Conservation (phyloP, 2,113 vertebrate species). For the Dipodomys ordii region DNA sequence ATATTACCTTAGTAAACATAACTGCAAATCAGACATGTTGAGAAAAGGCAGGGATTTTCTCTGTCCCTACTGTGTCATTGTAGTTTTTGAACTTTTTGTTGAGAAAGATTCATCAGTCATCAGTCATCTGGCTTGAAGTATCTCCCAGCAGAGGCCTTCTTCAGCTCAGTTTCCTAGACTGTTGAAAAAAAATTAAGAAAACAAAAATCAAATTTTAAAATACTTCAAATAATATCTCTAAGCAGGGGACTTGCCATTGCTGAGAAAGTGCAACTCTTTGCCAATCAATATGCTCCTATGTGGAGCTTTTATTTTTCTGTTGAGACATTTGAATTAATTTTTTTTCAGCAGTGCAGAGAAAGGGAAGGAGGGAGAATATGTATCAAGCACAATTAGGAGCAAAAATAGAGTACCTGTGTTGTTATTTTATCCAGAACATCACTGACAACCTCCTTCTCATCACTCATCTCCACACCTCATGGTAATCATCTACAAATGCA, state of each 20-base stretch:
- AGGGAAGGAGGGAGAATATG: neutral
- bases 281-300: neutral
- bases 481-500: no score
- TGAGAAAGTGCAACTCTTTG: neutral
- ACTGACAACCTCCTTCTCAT: neutral
- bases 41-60: neutral
- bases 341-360: neutral
- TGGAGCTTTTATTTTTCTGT: neutral
- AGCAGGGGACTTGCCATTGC: neutral
- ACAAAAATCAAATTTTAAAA: constrained; percentile 35
- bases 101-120: neutral
- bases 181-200: constrained; percentile 3
- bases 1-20: constrained; percentile 37
- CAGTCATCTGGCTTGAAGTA: neutral
- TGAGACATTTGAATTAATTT: constrained; percentile 28
- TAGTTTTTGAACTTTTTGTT: neutral
- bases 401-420: neutral
- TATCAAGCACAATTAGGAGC: neutral
- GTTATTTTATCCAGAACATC: constrained; percentile 9
- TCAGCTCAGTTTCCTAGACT: constrained; percentile 18
- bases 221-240: neutral
- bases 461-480: neutral
- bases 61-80: neutral
- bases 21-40: constrained; percentile 23
- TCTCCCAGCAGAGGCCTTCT: neutral